Conservation (phyloP, 2,888 invertebrate genomes). For the Tipula confusa region DNA sequence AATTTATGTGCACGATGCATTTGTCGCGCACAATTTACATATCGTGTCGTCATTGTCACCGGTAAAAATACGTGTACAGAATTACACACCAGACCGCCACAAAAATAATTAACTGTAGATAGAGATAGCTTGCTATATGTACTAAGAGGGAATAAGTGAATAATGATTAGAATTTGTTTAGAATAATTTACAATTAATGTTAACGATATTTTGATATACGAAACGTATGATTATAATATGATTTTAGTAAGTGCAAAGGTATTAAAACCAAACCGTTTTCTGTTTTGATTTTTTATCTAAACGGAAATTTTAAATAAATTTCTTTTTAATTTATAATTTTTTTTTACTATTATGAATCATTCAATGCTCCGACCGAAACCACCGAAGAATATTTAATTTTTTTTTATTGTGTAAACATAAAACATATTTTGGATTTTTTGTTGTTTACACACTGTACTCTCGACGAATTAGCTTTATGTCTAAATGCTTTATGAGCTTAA, state of each 20-base stretch:
- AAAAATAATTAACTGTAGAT: neutral
- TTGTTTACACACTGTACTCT: neutral
- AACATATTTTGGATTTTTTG: neutral
- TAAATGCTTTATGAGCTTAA: neutral
- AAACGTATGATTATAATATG: too few relatives aligned
- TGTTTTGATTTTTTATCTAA: neutral
- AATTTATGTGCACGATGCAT: neutral
- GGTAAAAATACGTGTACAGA: neutral
- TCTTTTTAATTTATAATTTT: neutral
- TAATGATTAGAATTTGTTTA: neutral
- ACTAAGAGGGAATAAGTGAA: neutral
- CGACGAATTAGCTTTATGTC: neutral
- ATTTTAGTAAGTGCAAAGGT: neutral
- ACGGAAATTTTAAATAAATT: neutral
- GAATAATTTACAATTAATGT: neutral
- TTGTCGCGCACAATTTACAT: neutral
- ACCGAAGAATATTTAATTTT: neutral
- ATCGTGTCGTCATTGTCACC: neutral
- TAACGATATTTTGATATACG: neutral
- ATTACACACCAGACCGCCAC: neutral
- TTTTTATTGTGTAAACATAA: constrained; percentile 14
- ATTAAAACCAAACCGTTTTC: neutral
- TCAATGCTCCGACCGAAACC: neutral
- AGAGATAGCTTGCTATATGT: neutral
- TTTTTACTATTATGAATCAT: neutral